phyloP scores from a whole-genome alignment of 2,113 vertebrate genomes.

The Sula dactylatra region DNA sequence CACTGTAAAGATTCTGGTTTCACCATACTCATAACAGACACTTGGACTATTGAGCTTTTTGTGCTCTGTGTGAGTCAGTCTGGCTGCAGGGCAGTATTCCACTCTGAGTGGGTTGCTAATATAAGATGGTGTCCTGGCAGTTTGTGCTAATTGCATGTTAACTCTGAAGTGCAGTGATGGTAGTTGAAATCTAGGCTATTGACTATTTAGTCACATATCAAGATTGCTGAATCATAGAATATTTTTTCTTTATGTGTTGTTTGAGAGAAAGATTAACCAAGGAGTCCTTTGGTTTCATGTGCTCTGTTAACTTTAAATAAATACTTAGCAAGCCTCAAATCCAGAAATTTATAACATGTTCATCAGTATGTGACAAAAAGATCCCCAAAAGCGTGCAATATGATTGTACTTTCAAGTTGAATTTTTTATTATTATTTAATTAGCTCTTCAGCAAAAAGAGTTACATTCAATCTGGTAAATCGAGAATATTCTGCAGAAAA shows the following conservation, averaged over 20 bases:
- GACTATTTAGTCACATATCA: neutral
- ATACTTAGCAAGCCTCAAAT: neutral
- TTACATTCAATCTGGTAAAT: neutral
- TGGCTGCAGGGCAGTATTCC: neutral
- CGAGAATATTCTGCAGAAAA: slow-evolving; percentile 21
- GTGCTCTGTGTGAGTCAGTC: neutral
- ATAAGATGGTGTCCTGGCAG: neutral
- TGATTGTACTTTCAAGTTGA: neutral
- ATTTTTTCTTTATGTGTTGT: neutral
- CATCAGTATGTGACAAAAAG: neutral
- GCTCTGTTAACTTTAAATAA: neutral
- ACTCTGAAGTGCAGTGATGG: neutral
- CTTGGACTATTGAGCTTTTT: neutral
- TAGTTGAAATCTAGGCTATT: neutral
- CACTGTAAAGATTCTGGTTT: neutral
- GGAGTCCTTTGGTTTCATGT: neutral
- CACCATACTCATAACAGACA: neutral
- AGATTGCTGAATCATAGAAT: slow-evolving; percentile 26
- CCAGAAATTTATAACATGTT: neutral
- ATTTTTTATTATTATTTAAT: neutral
- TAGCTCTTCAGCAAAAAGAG: neutral
- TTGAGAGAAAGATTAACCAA: neutral
- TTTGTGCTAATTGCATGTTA: neutral
- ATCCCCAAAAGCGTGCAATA: neutral
- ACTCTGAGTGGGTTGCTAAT: neutral